Percentiles rank a stretch among this genome's conserved stretches.
phyloP scores from a whole-genome alignment of 1,140 invertebrate species.

The Drosophila simulans region DNA sequence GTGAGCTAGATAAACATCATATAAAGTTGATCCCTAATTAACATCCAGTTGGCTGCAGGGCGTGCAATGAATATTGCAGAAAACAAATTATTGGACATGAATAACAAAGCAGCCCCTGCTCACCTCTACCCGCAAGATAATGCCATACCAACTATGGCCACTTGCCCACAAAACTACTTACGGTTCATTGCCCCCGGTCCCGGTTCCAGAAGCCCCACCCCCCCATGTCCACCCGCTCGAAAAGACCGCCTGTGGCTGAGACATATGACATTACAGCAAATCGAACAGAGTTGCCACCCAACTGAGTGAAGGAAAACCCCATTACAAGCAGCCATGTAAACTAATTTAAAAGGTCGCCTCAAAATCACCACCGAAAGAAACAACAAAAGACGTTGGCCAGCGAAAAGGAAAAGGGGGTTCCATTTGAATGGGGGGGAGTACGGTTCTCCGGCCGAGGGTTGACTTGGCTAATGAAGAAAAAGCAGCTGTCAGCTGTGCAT shows the following conservation, averaged over 20 bases:
- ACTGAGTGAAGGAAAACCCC: conserved; percentile 46
- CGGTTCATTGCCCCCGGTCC: conserved; percentile 52
- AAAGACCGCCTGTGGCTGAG: conserved; percentile 63
- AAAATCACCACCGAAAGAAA: conserved; percentile 73
- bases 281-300: conserved; percentile 29
- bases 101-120: neutral
- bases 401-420: neutral
- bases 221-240: conserved; percentile 10
- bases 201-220: neutral
- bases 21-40: conserved; percentile 3
- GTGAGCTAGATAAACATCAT: neutral
- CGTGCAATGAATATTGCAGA: conserved; percentile 15
- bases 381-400: conserved; percentile 59
- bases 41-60: conserved; percentile 13
- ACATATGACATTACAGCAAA: conserved; percentile 70
- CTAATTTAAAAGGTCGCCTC: conserved; percentile 82
- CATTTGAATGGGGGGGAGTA: conserved; percentile 3
- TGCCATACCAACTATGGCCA: conserved; percentile 21
- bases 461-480: conserved; percentile 82
- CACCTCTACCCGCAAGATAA: conserved; percentile 13
- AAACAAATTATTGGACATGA: conserved; percentile 20
- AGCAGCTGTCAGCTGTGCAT: conserved; percentile 82
- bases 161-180: conserved; percentile 63
- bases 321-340: conserved; percentile 82
- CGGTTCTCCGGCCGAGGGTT: conserved; percentile 45